Evolutionary conservation across 2,113 vertebrate genomes (phyloP).

Genomic region (Dunckerocampus dactyliophorus): DNA sequence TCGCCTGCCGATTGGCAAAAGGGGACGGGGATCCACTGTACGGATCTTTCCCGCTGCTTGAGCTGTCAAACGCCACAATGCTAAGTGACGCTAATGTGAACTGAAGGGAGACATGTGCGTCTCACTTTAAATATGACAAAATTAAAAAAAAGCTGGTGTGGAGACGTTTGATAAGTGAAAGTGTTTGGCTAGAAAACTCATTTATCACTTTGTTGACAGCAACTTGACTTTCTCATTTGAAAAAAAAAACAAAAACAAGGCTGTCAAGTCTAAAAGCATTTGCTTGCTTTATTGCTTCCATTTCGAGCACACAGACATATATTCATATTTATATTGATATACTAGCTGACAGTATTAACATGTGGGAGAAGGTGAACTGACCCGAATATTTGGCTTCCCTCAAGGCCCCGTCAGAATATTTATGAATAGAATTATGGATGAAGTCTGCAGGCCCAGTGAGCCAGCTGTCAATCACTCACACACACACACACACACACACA

Average conservation of each 20-base stretch:
- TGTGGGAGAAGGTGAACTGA: conserved; percentile 2
- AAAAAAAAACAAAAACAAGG: conserved; percentile 27
- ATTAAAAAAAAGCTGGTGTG: conserved; percentile 11
- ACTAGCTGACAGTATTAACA: conserved; percentile 1
- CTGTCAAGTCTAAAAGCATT: conserved; percentile 45
- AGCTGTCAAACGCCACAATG: not conserved
- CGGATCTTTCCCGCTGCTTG: not conserved
- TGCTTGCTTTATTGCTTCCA: conserved; percentile 31
- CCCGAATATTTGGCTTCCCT: conserved; percentile 33
- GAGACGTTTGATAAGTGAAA: conserved; percentile 14
- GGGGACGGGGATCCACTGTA: no score
- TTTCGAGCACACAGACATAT: not conserved
- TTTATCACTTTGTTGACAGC: conserved; percentile 4
- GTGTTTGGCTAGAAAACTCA: conserved; percentile 18
- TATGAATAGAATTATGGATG: conserved; percentile 25
- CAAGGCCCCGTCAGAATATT: conserved; percentile 45
- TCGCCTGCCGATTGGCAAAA: no score
- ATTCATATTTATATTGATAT: conserved; percentile 5
- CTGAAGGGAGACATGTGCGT: not conserved
- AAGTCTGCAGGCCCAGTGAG: conserved; percentile 32
- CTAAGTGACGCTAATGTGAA: conserved; percentile 4
- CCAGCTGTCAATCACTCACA: conserved; percentile 42
- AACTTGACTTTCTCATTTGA: conserved; percentile 19
- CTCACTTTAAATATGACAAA: not conserved
- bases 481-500: not conserved